Conservation (phyloP, 1,140 invertebrate species). For the Caenorhabditis inopinata region DNA sequence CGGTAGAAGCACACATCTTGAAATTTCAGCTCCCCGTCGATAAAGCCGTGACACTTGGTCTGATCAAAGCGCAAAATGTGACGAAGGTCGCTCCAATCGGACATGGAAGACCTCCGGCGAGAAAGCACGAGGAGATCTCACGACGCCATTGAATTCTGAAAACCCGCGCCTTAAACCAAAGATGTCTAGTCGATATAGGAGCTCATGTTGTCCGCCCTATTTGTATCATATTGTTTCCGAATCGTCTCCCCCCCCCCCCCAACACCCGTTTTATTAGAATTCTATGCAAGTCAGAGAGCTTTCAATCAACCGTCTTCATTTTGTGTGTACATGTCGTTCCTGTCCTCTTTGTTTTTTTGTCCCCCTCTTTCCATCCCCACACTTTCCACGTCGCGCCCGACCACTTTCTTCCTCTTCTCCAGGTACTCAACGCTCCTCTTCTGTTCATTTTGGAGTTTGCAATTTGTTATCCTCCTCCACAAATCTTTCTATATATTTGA, state of each 20-base stretch:
- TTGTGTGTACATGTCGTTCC: slow-evolving; percentile 28
- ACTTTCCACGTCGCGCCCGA: slow-evolving; percentile 28
- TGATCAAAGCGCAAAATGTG: slow-evolving; percentile 59
- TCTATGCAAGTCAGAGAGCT: slow-evolving; percentile 27
- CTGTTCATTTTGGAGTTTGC: slow-evolving; percentile 7
- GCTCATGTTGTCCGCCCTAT: slow-evolving; percentile 13
- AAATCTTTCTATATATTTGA: slow-evolving; percentile 29
- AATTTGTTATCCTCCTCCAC: neutral
- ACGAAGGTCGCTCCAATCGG: slow-evolving; percentile 58
- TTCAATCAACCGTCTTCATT: neutral
- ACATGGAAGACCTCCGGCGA: slow-evolving; percentile 50
- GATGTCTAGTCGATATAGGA: slow-evolving; percentile 14
- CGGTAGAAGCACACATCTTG: no score
- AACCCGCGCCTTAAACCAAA: neutral
- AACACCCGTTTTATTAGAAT: neutral
- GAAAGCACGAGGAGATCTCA: slow-evolving; percentile 10
- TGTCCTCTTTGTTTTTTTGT: neutral
- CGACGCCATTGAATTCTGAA: slow-evolving; percentile 1
- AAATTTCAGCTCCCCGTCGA: slow-evolving; percentile 65
- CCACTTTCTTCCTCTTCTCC: slow-evolving; percentile 19
- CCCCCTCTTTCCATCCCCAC: neutral
- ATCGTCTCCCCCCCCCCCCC: no score
- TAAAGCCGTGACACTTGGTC: slow-evolving; percentile 61
- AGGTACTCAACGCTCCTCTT: slow-evolving; percentile 8
- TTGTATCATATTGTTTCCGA: slow-evolving; percentile 29